These are phyloP conservation scores for Xenopus laevis DNA, from an alignment of 2,113 vertebrate species.

Conservation along the genomic window DNA sequence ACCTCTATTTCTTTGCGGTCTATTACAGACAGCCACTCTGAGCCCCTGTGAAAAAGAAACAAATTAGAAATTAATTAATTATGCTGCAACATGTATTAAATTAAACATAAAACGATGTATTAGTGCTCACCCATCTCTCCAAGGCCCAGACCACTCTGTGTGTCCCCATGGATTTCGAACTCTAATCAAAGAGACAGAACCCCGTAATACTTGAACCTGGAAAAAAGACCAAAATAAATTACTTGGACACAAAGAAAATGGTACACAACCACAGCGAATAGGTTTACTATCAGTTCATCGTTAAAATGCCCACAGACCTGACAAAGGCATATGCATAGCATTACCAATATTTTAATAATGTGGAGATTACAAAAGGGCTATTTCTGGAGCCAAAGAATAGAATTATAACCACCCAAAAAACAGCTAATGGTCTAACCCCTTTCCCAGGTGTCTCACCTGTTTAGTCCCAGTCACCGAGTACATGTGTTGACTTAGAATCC, in stretches of 20 bases:
- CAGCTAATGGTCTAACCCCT: no score
- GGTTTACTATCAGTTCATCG: no score
- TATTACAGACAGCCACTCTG: conserved; percentile 38
- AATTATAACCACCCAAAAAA: no score
- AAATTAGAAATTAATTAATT: background rate
- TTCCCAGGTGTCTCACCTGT: conserved; percentile 50
- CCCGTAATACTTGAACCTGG: conserved; percentile 54
- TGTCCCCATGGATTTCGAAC: conserved; percentile 72
- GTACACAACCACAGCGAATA: no score
- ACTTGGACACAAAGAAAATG: no score
- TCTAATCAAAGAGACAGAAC: conserved; percentile 56
- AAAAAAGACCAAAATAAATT: background rate
- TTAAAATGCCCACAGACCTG: no score
- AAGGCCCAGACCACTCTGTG: conserved; percentile 67
- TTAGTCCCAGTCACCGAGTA: conserved; percentile 67
- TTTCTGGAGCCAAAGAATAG: no score
- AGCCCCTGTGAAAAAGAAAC: conserved; percentile 36
- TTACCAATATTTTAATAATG: no score
- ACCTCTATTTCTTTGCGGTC: conserved; percentile 40
- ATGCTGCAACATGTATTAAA: no score
- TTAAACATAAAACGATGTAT: background rate
- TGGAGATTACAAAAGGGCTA: no score
- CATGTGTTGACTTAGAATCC: conserved; percentile 68
- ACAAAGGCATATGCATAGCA: no score
- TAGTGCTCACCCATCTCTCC: conserved; percentile 58